Conservation (phyloP, 2,113 vertebrate genomes). For the Eurystomus gularis region DNA sequence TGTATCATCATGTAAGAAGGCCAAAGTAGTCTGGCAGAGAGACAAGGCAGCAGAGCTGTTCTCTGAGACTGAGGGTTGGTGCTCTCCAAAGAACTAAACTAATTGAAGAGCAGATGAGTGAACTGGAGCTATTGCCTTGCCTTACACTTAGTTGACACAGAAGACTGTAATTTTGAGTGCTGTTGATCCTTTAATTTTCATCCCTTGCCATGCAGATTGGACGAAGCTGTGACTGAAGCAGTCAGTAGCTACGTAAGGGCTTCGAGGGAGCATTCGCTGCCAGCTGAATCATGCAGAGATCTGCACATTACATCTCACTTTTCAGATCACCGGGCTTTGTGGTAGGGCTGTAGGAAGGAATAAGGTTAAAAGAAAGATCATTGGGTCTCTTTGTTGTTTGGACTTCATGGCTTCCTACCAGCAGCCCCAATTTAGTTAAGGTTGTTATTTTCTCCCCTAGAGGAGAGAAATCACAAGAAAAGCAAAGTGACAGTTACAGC, state of each 20-base stretch:
- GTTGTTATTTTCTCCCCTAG: not conserved
- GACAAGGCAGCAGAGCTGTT: not conserved
- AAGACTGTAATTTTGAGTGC: not conserved
- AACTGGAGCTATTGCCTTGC: not conserved
- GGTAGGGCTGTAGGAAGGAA: not conserved
- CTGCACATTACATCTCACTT: not conserved
- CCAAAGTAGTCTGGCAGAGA: not conserved
- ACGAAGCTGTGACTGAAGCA: not conserved
- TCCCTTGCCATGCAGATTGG: not conserved
- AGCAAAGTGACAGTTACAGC: not conserved
- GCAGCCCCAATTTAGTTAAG: not conserved
- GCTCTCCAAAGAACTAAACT: constrained; percentile 21
- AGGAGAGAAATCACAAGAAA: not conserved
- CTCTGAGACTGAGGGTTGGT: not conserved
- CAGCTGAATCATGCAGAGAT: not conserved
- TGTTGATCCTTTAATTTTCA: not conserved
- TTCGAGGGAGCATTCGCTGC: not conserved
- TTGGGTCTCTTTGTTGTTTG: not conserved
- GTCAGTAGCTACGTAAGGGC: not conserved
- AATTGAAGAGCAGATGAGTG: not conserved
- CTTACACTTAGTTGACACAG: not conserved
- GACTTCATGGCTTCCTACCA: not conserved
- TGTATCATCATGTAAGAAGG: not conserved
- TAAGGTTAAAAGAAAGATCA: constrained; percentile 8
- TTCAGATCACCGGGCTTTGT: not conserved